Evolutionary conservation across 2,113 vertebrate genomes (phyloP).

Genomic region (Centrocercus urophasianus): DNA sequence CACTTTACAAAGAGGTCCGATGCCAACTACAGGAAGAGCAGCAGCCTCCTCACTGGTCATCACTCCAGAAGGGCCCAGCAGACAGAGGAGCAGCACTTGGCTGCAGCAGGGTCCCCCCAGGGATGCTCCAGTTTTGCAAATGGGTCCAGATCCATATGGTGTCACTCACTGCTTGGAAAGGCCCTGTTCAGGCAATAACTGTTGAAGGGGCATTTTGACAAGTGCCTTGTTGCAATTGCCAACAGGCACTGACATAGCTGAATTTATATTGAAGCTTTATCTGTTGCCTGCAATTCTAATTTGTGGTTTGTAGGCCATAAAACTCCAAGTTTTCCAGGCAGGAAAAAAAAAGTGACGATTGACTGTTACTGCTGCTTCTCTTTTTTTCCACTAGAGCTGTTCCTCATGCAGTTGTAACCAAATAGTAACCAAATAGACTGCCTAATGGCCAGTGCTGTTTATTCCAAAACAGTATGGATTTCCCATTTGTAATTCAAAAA

Average conservation of each 20-base stretch:
- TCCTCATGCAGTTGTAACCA: slow-evolving; percentile 43
- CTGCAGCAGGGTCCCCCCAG: background rate
- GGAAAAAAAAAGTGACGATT: slow-evolving; percentile 29
- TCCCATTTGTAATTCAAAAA: slow-evolving; percentile 59
- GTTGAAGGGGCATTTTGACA: background rate
- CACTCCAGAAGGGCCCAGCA: background rate
- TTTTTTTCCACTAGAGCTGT: slow-evolving; percentile 42
- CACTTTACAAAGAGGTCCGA: too few species aligned
- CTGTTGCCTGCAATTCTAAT: slow-evolving; percentile 68
- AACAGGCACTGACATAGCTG: background rate
- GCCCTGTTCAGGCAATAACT: rapidly evolving
- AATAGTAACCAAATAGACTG: slow-evolving; percentile 38
- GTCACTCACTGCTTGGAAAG: background rate
- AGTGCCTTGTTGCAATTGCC: background rate
- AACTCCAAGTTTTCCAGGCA: slow-evolving; percentile 49
- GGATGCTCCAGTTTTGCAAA: background rate
- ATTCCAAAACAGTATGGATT: slow-evolving; percentile 43
- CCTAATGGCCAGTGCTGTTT: slow-evolving; percentile 6
- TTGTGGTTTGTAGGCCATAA: slow-evolving; percentile 37
- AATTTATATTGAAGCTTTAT: slow-evolving; percentile 23
- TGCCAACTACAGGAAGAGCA: background rate
- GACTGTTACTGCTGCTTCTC: slow-evolving; percentile 44
- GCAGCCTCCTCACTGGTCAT: background rate
- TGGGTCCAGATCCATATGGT: background rate
- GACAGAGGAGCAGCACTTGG: background rate